Percentiles rank a stretch among this genome's conserved stretches.
These are phyloP conservation scores for Melitaea athalia DNA, from an alignment of 2,888 invertebrate species.

Conservation along the genomic window DNA sequence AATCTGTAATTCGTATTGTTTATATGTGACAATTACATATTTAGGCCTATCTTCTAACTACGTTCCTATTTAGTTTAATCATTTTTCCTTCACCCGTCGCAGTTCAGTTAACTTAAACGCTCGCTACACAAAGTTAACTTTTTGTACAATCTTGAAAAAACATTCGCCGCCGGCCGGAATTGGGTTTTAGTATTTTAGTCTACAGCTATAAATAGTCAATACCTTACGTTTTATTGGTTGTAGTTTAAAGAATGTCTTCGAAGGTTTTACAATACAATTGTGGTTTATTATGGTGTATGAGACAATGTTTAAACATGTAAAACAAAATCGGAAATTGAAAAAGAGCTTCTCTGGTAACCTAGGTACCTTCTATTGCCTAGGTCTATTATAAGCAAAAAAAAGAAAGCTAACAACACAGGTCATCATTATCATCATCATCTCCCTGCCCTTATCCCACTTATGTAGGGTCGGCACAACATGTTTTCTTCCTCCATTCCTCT, in stretches of 20 bases:
- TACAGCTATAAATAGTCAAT: slow-evolving; percentile 2
- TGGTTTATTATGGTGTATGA: too few species aligned
- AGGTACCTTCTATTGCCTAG: too few species aligned
- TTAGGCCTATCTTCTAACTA: background rate
- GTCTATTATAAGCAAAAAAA: too few species aligned
- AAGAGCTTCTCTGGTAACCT: too few species aligned
- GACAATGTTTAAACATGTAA: too few species aligned
- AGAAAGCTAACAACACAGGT: too few species aligned
- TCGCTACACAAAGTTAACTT: background rate
- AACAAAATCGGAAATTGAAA: too few species aligned
- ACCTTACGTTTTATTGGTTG: background rate
- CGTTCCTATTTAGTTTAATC: background rate
- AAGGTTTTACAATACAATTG: background rate
- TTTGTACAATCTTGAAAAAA: background rate
- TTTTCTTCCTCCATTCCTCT: too few species aligned
- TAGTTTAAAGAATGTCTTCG: background rate
- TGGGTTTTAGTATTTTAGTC: background rate
- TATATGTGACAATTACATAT: background rate
- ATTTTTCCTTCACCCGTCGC: slow-evolving; percentile 5
- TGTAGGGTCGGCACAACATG: too few species aligned
- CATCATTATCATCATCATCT: too few species aligned
- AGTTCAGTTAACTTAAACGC: slow-evolving; percentile 8
- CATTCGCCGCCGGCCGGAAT: background rate
- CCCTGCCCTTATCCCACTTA: too few species aligned
- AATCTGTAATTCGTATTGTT: slow-evolving; percentile 1